These are phyloP conservation scores for Microctonus brassicae DNA, from an alignment of 2,888 invertebrate genomes.

Conservation along the genomic window DNA sequence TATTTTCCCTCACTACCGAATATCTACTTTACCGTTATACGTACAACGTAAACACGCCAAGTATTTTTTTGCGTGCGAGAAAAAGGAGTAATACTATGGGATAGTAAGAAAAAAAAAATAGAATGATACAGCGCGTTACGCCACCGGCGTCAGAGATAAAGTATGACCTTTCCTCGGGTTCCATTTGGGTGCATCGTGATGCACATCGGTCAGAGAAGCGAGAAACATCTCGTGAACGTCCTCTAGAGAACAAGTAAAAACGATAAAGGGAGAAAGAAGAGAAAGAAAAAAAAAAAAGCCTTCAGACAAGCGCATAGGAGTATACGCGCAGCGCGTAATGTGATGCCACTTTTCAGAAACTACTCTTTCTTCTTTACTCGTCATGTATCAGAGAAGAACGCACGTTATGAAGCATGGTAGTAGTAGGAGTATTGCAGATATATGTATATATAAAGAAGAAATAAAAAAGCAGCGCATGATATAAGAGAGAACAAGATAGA, in stretches of 20 bases:
- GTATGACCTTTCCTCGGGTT: conserved; percentile 52
- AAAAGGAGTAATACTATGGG: neutral
- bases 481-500: neutral
- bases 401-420: conserved; percentile 11
- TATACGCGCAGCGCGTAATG: conserved; percentile 49
- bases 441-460: neutral
- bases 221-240: conserved; percentile 43
- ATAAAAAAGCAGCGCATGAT: conserved; percentile 29
- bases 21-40: neutral
- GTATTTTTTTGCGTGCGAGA: neutral
- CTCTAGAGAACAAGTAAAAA: neutral
- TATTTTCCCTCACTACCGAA: neutral
- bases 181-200: conserved; percentile 51
- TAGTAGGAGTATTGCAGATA: too few species aligned
- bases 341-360: conserved; percentile 49
- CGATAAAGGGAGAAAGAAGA: neutral
- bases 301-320: conserved; percentile 24
- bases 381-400: conserved; percentile 31
- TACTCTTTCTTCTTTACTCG: conserved; percentile 19
- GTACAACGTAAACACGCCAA: neutral
- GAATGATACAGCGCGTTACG: conserved; percentile 18
- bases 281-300: neutral
- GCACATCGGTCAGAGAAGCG: conserved; percentile 49
- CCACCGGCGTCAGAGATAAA: conserved; percentile 46
- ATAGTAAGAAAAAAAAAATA: neutral